Percentiles rank a stretch among this genome's conserved stretches.
Conservation (phyloP, 2,797 vertebrate species). For the Pangasius macronema region DNA sequence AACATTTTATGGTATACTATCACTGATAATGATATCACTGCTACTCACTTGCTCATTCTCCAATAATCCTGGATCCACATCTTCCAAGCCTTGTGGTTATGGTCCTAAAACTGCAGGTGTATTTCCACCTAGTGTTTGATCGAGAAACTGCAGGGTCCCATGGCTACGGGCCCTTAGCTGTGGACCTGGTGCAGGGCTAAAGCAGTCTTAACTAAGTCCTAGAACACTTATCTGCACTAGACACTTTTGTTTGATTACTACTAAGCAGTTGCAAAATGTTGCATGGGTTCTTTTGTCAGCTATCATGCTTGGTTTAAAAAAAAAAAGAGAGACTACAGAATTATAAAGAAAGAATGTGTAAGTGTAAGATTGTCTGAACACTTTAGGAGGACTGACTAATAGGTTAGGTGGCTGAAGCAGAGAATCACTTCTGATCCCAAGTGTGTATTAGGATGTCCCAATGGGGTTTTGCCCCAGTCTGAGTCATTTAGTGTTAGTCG, state of each 20-base stretch:
- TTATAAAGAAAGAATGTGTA: neutral
- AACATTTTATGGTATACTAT: neutral
- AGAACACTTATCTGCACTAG: neutral
- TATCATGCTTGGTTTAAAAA: neutral
- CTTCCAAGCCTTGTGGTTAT: neutral
- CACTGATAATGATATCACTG: neutral
- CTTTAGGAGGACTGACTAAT: neutral
- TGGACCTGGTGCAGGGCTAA: neutral
- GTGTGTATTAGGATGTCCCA: neutral
- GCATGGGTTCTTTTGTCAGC: neutral
- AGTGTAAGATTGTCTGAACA: neutral
- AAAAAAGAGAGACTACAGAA: neutral
- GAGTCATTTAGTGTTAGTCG: neutral
- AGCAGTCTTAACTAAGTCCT: neutral
- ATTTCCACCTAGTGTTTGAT: constrained; percentile 7
- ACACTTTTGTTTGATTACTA: neutral
- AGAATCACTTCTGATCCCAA: neutral
- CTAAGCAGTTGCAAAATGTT: neutral
- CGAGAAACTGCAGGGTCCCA: neutral
- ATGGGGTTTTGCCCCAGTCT: neutral
- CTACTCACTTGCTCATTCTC: neutral
- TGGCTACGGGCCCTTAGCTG: neutral
- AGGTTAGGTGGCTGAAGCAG: neutral
- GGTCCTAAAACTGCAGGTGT: neutral
- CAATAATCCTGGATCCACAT: neutral